Evolutionary conservation across 2,888 invertebrate species (phyloP).

Genomic region (Gandaritis pyraliata): DNA sequence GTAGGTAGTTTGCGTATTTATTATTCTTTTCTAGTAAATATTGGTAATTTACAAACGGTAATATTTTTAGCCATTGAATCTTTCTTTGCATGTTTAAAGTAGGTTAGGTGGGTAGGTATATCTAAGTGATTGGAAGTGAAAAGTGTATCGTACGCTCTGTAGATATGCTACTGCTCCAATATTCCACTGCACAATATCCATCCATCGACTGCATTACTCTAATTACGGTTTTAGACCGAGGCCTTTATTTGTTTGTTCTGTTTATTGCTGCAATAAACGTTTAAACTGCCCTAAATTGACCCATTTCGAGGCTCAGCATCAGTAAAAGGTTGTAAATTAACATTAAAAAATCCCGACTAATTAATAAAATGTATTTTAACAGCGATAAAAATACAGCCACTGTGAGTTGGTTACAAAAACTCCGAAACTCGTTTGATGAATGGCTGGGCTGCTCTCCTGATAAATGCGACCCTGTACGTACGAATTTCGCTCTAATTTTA

Average conservation of each 20-base stretch:
- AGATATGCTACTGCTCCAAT: constrained; percentile 6
- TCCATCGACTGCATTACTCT: constrained; percentile 69
- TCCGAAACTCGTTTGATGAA: neutral
- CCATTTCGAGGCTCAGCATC: constrained; percentile 48
- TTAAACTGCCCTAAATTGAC: constrained; percentile 55
- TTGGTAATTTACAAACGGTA: no score
- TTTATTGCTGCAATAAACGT: constrained; percentile 55
- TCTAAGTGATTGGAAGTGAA: no score
- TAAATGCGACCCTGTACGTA: no score
- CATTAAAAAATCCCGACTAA: constrained; percentile 55
- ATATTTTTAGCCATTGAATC: no score
- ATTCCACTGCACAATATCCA: constrained; percentile 42
- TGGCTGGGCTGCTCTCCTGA: no score
- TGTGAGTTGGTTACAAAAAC: constrained; percentile 17
- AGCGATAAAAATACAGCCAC: constrained; percentile 40
- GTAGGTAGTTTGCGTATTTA: no score
- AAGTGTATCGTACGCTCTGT: no score
- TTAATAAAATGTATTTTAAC: constrained; percentile 58
- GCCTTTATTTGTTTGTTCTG: constrained; percentile 56
- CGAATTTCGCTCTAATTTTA: no score
- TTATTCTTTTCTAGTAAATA: no score
- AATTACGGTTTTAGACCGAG: constrained; percentile 67
- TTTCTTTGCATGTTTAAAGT: no score
- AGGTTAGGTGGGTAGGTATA: no score
- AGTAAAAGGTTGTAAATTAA: constrained; percentile 57